phyloP scores from a whole-genome alignment of 2,888 invertebrate genomes.

The Agrochola circellaris region DNA sequence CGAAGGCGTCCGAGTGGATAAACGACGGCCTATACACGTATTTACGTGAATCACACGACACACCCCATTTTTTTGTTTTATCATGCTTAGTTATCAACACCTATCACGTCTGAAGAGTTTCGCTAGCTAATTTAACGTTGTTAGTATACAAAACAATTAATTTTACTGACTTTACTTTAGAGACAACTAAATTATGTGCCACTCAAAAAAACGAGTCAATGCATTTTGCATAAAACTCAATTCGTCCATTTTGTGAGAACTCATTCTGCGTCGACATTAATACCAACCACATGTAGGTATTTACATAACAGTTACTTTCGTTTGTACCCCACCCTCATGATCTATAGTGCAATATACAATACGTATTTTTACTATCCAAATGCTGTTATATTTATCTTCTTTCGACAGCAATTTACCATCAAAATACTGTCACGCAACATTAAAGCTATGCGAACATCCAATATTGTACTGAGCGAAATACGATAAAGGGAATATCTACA shows the following conservation, averaged over 20 bases:
- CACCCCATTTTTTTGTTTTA: no score
- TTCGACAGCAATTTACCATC: constrained; percentile 23
- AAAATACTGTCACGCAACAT: constrained; percentile 44
- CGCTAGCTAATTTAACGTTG: background rate
- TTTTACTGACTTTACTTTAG: background rate
- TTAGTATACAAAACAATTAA: background rate
- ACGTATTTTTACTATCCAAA: background rate
- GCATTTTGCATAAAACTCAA: no score
- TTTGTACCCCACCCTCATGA: background rate
- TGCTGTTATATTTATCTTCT: constrained; percentile 13
- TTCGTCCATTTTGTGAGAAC: background rate
- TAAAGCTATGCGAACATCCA: constrained; percentile 35
- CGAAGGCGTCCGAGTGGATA: no score
- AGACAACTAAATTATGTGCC: no score
- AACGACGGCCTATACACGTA: no score
- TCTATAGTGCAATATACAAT: background rate
- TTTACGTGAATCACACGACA: no score
- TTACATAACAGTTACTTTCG: no score
- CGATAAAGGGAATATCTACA: constrained; percentile 60
- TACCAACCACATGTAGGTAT: background rate
- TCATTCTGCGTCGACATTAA: background rate
- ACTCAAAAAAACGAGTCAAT: background rate
- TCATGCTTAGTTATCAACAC: no score
- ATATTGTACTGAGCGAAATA: constrained; percentile 59
- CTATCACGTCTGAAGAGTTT: no score